Conservation (phyloP, 1,140 invertebrate genomes). For the Tetramorium simillimum region DNA sequence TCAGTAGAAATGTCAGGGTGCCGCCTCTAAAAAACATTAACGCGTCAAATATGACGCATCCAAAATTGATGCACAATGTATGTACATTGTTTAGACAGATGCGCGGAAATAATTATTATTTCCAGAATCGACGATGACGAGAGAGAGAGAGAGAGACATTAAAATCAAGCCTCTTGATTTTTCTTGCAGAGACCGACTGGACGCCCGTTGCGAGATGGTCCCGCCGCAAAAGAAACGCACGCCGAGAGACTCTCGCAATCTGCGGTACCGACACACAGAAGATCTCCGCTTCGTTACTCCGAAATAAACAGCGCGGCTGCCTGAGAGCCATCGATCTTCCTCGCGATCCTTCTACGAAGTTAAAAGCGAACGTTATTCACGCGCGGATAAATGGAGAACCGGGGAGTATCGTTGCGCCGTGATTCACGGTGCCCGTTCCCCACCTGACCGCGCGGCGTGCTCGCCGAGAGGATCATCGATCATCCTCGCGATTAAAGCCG, state of each 20-base stretch:
- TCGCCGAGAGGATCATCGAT: background rate
- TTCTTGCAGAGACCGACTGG: constrained; percentile 3
- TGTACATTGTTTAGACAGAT: background rate
- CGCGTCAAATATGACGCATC: background rate
- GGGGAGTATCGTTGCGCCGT: background rate
- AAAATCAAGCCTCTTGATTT: background rate
- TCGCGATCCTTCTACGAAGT: background rate
- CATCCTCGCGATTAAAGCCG: background rate
- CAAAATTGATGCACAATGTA: background rate
- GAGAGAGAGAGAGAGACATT: background rate
- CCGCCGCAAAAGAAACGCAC: background rate
- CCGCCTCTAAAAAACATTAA: background rate
- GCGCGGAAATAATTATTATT: background rate
- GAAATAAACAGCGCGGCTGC: background rate
- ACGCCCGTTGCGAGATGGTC: background rate
- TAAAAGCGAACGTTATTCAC: constrained; percentile 1
- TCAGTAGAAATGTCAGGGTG: background rate
- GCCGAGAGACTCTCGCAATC: background rate
- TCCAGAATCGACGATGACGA: background rate
- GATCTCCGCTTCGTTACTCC: background rate
- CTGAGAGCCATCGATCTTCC: background rate
- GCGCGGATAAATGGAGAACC: background rate
- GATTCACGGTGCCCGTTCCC: background rate
- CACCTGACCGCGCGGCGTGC: background rate
- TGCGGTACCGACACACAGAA: background rate